Conservation (phyloP, 2,113 vertebrate genomes). For the Meleagris gallopavo region DNA sequence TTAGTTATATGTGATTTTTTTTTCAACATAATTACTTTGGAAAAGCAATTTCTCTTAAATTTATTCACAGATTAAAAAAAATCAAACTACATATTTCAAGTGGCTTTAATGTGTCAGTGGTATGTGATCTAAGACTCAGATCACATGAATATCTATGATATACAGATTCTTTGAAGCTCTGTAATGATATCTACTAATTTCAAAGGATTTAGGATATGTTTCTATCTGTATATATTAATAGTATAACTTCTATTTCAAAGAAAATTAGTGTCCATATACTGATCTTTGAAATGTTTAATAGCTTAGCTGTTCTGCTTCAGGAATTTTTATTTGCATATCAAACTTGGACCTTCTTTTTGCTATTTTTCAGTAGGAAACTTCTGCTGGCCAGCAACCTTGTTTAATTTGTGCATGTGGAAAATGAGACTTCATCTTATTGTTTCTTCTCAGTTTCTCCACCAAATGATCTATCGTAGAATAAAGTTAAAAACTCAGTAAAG, state of each 20-base stretch:
- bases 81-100: background rate
- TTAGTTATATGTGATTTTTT: background rate
- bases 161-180: background rate
- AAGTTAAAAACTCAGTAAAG: background rate
- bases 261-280: background rate
- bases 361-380: background rate
- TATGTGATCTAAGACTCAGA: background rate
- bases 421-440: background rate
- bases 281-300: background rate
- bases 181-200: background rate
- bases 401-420: background rate
- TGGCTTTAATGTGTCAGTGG: background rate
- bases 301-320: background rate
- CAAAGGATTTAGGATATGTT: background rate
- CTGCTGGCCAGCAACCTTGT: background rate
- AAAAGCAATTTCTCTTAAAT: background rate
- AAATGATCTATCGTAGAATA: background rate
- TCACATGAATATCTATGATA: background rate
- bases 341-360: background rate
- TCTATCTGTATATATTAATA: background rate
- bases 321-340: background rate
- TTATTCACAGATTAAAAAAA: background rate
- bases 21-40: background rate
- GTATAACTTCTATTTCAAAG: background rate
- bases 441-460: background rate